Evolutionary conservation across 1,140 invertebrate genomes (phyloP), one percentile per base, ranked within the genome.

Genomic region (Cydia strobilella): DNA sequence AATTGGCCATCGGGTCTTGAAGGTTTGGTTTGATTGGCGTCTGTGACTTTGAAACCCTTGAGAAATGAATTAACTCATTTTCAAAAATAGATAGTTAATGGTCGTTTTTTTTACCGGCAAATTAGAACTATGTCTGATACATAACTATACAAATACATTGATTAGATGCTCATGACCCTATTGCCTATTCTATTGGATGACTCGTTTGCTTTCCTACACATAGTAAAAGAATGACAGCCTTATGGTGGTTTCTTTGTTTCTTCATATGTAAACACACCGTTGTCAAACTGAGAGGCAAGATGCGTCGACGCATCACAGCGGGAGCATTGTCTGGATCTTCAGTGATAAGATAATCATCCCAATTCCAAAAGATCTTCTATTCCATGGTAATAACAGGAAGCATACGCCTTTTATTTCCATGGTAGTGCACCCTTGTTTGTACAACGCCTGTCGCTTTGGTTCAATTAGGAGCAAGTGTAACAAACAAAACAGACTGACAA

Each of bases 321-420:
- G 78, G 83, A 79, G 76, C 77, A 81, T 84, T 81, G 80, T 83
- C 81, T 82, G 76, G 74, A 42, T 78, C 42, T 75, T 76, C 54
- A 51, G 74, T 82, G 84, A 88, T 88, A 88, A 85, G 80, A 85
- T 85, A 82, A 86, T 80, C 81, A 80, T 72, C 76, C 31, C 63
- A 69, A 59, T 23, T 59, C 10, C n/a, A 59, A 23, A 59, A 59
- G 54, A 3, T 59, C 51, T 20, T 23, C 12, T 12, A 3, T 59
- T 5, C 18, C n/a, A 59, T 23, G 20, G 54, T 12, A 59, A 23
- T 59, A 6, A 18, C 18, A 59, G 20, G 20, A 59, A 1, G 7
- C 20, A 7, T 59, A 23, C 9, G 20, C 15, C 7, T 59, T 59
- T 59, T 23, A 23, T 23, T 7, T 5, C 9, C 7, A 59, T 12